A percentile compares a stretch with the other conserved stretches of the same genome.
Evolutionary conservation across 2,888 invertebrate species (phyloP).

Genomic region (Tethea ocularis): DNA sequence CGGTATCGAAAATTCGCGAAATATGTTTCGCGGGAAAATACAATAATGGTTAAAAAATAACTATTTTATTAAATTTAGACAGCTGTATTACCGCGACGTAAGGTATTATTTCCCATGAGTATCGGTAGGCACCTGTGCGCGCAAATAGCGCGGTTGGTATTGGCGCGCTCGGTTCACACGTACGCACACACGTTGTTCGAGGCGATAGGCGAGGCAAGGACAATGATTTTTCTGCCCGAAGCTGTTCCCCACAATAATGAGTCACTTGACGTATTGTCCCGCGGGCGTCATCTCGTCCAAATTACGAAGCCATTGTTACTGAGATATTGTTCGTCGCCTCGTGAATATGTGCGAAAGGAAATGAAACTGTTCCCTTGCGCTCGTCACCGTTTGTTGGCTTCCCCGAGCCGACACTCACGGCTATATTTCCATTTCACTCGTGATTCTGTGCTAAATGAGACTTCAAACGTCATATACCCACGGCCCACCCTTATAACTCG

Average conservation of each 20-base stretch:
- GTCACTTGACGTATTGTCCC: slow-evolving; percentile 78
- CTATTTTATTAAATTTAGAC: not conserved
- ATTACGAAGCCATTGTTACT: slow-evolving; percentile 77
- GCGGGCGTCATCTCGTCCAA: slow-evolving; percentile 72
- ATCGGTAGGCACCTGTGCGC: not conserved
- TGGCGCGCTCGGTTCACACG: slow-evolving; percentile 44
- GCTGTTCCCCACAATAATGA: slow-evolving; percentile 76
- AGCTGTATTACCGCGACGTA: slow-evolving; percentile 19
- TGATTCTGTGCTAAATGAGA: slow-evolving; percentile 27
- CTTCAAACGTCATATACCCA: slow-evolving; percentile 13
- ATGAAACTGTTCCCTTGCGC: slow-evolving; percentile 70
- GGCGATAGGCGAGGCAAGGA: slow-evolving; percentile 46
- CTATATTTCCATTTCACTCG: slow-evolving; percentile 39
- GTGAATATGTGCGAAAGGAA: slow-evolving; percentile 79
- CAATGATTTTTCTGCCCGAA: slow-evolving; percentile 68
- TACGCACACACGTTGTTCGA: slow-evolving; percentile 60
- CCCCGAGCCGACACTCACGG: slow-evolving; percentile 37
- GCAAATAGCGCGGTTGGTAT: slow-evolving; percentile 3
- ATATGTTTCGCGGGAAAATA: not conserved
- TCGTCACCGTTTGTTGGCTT: slow-evolving; percentile 58
- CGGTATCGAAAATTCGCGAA: not conserved
- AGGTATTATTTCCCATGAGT: slow-evolving; percentile 13
- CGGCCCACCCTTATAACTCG: slow-evolving; percentile 14
- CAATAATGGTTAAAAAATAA: not conserved
- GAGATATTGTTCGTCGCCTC: slow-evolving; percentile 75